Evolutionary conservation across 2,888 invertebrate species (phyloP).

Genomic region (Agrochola macilenta): DNA sequence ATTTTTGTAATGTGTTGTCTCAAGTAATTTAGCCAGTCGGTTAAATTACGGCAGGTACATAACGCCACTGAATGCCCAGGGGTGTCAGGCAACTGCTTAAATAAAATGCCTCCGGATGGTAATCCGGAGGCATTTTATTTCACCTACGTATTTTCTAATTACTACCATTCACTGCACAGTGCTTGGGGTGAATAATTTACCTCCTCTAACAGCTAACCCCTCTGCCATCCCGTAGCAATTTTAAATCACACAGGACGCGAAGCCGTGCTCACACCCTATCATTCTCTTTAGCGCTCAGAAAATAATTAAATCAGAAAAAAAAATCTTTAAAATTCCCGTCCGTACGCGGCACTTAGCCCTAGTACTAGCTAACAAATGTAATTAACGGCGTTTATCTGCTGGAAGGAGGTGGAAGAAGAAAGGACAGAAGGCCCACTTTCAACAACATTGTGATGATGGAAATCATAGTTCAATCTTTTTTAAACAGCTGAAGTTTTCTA

Average conservation of each 20-base stretch:
- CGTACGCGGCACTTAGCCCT: slow-evolving; percentile 52
- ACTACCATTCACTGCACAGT: neutral
- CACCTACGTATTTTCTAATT: neutral
- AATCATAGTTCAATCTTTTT: neutral
- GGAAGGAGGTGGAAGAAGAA: neutral
- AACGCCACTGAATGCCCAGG: too few relatives aligned
- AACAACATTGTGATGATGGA: neutral
- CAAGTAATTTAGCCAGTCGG: neutral
- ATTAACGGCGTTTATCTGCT: slow-evolving; percentile 79
- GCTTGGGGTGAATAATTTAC: neutral
- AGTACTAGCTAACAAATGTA: slow-evolving; percentile 70
- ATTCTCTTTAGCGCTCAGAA: slow-evolving; percentile 28
- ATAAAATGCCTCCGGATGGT: too few relatives aligned
- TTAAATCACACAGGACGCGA: slow-evolving; percentile 13
- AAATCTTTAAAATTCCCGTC: slow-evolving; percentile 43
- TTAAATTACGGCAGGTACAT: too few relatives aligned
- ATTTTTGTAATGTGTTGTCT: neutral
- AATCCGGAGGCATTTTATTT: neutral
- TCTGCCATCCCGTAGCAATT: slow-evolving; percentile 19
- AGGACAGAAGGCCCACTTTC: slow-evolving; percentile 17
- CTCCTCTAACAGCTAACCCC: neutral
- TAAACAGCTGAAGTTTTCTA: neutral
- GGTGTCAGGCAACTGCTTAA: neutral
- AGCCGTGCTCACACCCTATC: slow-evolving; percentile 13
- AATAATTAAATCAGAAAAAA: slow-evolving; percentile 57